Conservation (phyloP, 1,140 invertebrate genomes). For the Eubasilissa regina region DNA sequence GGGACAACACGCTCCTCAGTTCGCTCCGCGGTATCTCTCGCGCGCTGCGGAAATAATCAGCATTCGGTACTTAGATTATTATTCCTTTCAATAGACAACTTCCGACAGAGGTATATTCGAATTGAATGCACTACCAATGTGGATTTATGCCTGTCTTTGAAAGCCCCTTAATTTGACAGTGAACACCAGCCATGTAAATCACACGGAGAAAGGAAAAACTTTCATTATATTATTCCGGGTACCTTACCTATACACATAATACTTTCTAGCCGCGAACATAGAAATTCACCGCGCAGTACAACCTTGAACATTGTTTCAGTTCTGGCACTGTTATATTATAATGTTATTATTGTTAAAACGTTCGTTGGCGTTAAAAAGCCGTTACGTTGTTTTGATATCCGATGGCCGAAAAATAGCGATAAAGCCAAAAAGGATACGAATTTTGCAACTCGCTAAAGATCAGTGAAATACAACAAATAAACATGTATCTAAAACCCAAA, state of each 20-base stretch:
- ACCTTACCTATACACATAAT: not conserved
- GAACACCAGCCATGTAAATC: constrained; percentile 36
- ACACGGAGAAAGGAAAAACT: constrained; percentile 46
- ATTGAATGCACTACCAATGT: constrained; percentile 46
- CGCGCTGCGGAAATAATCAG: constrained; percentile 29
- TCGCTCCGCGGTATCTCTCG: not conserved
- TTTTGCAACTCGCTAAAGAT: too few species aligned
- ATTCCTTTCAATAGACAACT: constrained; percentile 34
- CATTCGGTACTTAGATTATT: constrained; percentile 23
- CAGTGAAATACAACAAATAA: too few species aligned
- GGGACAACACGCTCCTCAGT: not conserved
- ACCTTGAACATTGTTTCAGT: not conserved
- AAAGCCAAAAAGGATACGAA: too few species aligned
- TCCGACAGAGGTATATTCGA: constrained; percentile 35
- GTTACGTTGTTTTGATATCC: too few species aligned
- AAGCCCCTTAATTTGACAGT: constrained; percentile 44
- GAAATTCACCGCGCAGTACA: not conserved
- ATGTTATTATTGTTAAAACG: too few species aligned
- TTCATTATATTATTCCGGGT: constrained; percentile 29
- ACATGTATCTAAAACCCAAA: too few species aligned
- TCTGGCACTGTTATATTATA: too few species aligned
- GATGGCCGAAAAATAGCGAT: too few species aligned
- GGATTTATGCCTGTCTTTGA: constrained; percentile 32
- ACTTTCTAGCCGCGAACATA: not conserved
- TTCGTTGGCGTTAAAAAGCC: too few species aligned